A percentile compares a stretch with the other conserved stretches of the same genome.
Evolutionary conservation across 1,140 invertebrate species (phyloP).

Genomic region (Hylaeus volcanicus): DNA sequence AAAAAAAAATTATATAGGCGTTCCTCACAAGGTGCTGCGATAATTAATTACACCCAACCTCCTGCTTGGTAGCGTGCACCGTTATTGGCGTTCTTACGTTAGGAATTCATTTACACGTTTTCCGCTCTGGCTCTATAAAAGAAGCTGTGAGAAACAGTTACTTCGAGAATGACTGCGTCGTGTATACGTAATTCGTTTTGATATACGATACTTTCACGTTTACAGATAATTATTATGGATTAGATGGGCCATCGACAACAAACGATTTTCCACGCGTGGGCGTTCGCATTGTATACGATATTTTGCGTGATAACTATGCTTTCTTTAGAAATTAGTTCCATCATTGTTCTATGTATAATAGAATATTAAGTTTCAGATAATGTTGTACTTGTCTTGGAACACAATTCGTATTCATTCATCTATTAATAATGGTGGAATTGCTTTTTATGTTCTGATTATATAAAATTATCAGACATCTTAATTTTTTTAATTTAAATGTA

Average conservation of each 20-base stretch:
- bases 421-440: too few relatives aligned
- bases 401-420: too few relatives aligned
- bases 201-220: not conserved
- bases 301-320: not conserved
- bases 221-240: not conserved
- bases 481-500: too few relatives aligned
- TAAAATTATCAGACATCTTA: too few relatives aligned
- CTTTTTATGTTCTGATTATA: too few relatives aligned
- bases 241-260: not conserved
- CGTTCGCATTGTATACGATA: not conserved
- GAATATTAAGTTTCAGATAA: not conserved
- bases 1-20: slow-evolving; percentile 3
- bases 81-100: slow-evolving; percentile 33
- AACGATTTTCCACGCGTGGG: not conserved
- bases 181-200: too few relatives aligned
- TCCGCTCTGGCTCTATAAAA: not conserved
- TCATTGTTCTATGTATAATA: not conserved
- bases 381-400: too few relatives aligned
- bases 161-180: not conserved
- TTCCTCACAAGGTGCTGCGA: slow-evolving; percentile 22
- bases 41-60: slow-evolving; percentile 22
- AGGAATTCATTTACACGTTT: slow-evolving; percentile 32
- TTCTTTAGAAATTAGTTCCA: not conserved
- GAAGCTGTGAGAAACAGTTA: not conserved
- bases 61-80: slow-evolving; percentile 4